A percentile compares a stretch with the other conserved stretches of the same genome.
phyloP scores from a whole-genome alignment of 2,113 vertebrate genomes.

The Vidua chalybeata region DNA sequence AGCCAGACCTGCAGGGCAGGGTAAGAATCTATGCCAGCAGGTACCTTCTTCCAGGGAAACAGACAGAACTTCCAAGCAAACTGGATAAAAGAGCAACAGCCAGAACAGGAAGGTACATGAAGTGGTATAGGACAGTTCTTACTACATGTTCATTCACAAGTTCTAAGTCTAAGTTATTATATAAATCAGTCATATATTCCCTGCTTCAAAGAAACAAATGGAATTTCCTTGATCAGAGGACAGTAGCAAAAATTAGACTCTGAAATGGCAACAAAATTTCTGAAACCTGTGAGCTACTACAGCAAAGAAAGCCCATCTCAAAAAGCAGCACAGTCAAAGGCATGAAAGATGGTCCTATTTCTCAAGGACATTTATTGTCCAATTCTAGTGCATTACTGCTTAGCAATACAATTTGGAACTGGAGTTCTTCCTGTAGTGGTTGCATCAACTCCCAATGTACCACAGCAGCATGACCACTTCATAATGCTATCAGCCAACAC shows the following conservation, averaged over 20 bases:
- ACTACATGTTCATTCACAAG: background rate
- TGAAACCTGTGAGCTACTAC: background rate
- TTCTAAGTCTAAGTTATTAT: background rate
- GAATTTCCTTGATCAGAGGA: background rate
- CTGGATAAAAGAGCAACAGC: background rate
- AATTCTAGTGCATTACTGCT: background rate
- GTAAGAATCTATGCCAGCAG: background rate
- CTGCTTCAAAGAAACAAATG: background rate
- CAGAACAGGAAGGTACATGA: background rate
- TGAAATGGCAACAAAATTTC: background rate
- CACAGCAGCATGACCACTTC: background rate
- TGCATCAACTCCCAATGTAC: background rate
- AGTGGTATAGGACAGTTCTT: background rate
- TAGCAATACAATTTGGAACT: background rate
- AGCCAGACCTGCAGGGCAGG: background rate
- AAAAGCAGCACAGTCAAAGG: background rate
- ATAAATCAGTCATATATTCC: background rate
- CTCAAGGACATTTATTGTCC: background rate
- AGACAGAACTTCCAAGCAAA: background rate
- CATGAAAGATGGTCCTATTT: background rate
- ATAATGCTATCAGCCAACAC: background rate
- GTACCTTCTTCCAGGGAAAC: accelerated
- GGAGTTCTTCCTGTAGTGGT: background rate
- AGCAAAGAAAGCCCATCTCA: background rate
- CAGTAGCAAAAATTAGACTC: background rate